phyloP scores from a whole-genome alignment of 2,888 invertebrate genomes.

The Steinernema hermaphroditum region DNA sequence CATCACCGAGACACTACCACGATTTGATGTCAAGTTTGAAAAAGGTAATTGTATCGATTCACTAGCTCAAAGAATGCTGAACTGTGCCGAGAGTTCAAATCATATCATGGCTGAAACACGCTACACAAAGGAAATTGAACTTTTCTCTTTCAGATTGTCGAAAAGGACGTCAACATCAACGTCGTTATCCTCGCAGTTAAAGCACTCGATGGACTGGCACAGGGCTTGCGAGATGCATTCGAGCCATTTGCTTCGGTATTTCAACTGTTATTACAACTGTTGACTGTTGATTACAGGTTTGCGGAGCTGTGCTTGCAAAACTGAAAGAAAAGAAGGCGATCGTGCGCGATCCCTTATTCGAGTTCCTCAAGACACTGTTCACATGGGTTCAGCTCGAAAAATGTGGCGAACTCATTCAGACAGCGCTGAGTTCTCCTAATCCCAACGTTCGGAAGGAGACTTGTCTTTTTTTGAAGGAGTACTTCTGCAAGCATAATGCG shows the following conservation, averaged over 20 bases:
- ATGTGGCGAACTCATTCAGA: not conserved
- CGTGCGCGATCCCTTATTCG: conserved; percentile 82
- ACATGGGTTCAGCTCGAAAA: not conserved
- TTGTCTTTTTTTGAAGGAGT: conserved; percentile 11
- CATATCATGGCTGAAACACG: too few relatives aligned
- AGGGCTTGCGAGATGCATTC: conserved; percentile 84
- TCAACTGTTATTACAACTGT: not conserved
- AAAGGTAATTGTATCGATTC: not conserved
- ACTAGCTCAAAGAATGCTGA: too few relatives aligned
- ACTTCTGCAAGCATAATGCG: not conserved
- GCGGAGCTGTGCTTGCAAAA: conserved; percentile 76
- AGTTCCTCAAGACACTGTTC: conserved; percentile 78
- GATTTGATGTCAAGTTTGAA: not conserved
- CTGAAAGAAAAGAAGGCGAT: conserved; percentile 94
- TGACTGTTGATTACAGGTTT: not conserved
- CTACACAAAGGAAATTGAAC: too few relatives aligned
- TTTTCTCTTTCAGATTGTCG: conserved; percentile 81
- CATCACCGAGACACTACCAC: not conserved
- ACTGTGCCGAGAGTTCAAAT: too few relatives aligned
- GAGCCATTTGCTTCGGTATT: conserved; percentile 74
- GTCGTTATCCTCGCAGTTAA: conserved; percentile 85
- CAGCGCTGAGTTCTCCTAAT: not conserved
- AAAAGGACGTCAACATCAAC: conserved; percentile 92
- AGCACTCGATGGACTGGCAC: conserved; percentile 80
- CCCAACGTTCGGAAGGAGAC: not conserved